Evolutionary conservation across 2,113 vertebrate species (phyloP), one percentile per base, ranked within the genome.

Genomic region (Microtus pennsylvanicus): DNA sequence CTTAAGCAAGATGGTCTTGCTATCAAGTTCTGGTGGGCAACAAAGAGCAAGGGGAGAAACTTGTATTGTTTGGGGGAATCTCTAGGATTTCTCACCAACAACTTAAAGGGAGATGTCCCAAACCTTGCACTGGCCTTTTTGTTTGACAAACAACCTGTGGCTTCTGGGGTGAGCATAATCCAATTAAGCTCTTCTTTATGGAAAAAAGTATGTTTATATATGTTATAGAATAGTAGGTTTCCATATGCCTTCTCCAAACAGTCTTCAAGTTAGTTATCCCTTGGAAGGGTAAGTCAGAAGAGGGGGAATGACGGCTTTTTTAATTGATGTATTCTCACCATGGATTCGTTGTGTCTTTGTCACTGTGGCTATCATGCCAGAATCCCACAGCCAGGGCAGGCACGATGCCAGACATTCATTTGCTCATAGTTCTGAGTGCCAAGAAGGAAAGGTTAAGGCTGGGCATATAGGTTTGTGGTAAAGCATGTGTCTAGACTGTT

Each of bases 321-420:
- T 14, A 22, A 77, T 30, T 19, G 0, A 8, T 1, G 5, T 7
- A 1, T 21, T 9, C 16, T 35, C 24, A 42, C 58, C 9, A 4
- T 9, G 1, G 50, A 4, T 6, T 17, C 17, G 1, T 38, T 47
- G 12, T 28, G 16, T 21, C 72, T 61, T 5, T 1, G 14, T 90
- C 28, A 38, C 14, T 63, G 47, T 7, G 7, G 69, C 28, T 5
- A 11, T 69, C 19, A 0, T 4, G 30, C 9, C 55, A 61, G 17
- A 87, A 42, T 12, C 19, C 65, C 22, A 24, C 58, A 24, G 7
- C 7, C 38, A 0, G 3, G 28, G 35, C 0, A 2, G 67, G 24
- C 69, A 13, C 19, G 3, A 72, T 78, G 6, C 3, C 33, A 42
- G 24, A 21, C 10, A 19, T n/a, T 8, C 3, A 1, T 12, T 50